Evolutionary conservation across 2,113 vertebrate genomes (phyloP).

Genomic region (Mobula hypostoma): DNA sequence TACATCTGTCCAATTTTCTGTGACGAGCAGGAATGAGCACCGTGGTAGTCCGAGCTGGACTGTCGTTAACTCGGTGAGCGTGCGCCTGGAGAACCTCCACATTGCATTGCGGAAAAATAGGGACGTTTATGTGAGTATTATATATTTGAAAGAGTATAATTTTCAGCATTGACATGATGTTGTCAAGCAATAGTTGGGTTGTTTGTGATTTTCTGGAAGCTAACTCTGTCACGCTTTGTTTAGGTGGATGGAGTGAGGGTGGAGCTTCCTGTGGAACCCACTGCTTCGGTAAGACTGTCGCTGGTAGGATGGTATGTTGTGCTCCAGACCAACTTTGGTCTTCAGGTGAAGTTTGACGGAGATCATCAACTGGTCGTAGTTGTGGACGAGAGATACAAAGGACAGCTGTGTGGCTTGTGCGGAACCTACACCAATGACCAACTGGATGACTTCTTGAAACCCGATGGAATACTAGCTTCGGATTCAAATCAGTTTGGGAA

Average conservation of each 20-base stretch:
- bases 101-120: constrained; percentile 54
- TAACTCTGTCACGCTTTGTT: neutral
- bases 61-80: constrained; percentile 61
- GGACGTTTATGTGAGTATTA: constrained; percentile 61
- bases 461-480: constrained; percentile 49
- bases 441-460: constrained; percentile 57
- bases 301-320: constrained; percentile 44
- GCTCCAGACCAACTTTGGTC: constrained; percentile 57
- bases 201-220: neutral
- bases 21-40: constrained; percentile 64
- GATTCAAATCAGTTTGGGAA: constrained; percentile 55
- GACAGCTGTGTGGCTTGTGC: constrained; percentile 60
- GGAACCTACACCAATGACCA: constrained; percentile 60
- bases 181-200: neutral
- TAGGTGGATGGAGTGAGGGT: constrained; percentile 9
- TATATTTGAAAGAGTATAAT: too few species aligned
- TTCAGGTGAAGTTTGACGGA: constrained; percentile 56
- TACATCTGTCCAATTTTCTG: constrained; percentile 54
- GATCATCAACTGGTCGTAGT: constrained; percentile 58
- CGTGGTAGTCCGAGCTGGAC: constrained; percentile 52
- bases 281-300: constrained; percentile 45
- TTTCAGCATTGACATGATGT: neutral
- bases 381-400: constrained; percentile 59
- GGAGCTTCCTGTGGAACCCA: constrained; percentile 46
- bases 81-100: constrained; percentile 54